Conservation (phyloP, 2,113 vertebrate species). For the Platichthys stellatus region DNA sequence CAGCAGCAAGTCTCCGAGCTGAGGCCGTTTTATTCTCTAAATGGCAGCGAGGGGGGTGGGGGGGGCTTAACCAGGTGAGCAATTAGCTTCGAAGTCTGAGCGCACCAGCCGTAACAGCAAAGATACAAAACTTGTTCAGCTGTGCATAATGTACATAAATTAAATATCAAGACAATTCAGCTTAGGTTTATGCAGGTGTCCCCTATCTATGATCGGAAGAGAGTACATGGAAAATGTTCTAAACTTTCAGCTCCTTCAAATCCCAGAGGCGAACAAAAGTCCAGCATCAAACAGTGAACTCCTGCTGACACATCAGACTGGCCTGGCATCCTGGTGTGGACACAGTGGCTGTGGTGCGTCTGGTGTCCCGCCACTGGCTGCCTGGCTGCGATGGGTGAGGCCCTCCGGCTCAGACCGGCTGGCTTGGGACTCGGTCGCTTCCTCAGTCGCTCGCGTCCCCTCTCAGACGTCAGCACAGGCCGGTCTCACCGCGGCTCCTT, state of each 20-base stretch:
- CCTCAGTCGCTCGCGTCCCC: constrained; percentile 55
- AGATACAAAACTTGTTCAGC: constrained; percentile 24
- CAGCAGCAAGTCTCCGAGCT: constrained; percentile 38
- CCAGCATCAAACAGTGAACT: constrained; percentile 47
- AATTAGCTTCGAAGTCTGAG: constrained; percentile 45
- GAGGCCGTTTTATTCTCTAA: constrained; percentile 50
- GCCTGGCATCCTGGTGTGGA: constrained; percentile 44
- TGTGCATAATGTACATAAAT: neutral
- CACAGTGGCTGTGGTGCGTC: constrained; percentile 58
- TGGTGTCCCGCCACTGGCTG: constrained; percentile 69
- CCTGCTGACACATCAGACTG: constrained; percentile 63
- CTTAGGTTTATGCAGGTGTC: neutral
- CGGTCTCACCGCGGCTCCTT: constrained; percentile 77
- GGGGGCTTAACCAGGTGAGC: constrained; percentile 36
- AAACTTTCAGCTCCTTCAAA: neutral
- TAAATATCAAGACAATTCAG: constrained; percentile 4
- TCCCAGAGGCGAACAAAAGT: constrained; percentile 23
- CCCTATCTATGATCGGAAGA: neutral
- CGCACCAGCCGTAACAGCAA: constrained; percentile 22
- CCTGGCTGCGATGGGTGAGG: constrained; percentile 70
- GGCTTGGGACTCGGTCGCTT: constrained; percentile 54
- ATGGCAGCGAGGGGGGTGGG: constrained; percentile 12
- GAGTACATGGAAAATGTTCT: neutral
- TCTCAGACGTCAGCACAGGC: constrained; percentile 82
- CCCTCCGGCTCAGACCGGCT: constrained; percentile 66